Evolutionary conservation across 2,888 invertebrate genomes (phyloP).

Genomic region (Acanthopleura granulata): DNA sequence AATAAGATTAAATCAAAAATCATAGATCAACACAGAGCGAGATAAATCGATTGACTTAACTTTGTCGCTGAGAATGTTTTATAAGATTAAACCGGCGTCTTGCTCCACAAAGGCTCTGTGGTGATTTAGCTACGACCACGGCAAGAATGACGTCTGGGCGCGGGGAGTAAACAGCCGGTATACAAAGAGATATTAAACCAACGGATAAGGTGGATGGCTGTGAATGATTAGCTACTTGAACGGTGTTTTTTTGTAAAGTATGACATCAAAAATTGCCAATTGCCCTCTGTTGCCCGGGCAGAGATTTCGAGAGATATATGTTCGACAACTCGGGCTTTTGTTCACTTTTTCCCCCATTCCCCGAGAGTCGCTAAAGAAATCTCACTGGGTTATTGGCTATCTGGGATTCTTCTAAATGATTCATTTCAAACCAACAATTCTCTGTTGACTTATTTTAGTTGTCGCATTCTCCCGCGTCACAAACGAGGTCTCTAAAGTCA

Average conservation of each 20-base stretch:
- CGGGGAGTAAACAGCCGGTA: no score
- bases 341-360: not conserved
- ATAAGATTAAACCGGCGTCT: no score
- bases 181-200: not conserved
- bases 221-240: slow-evolving; percentile 2
- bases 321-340: not conserved
- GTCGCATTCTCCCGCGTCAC: not conserved
- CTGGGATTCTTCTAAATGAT: slow-evolving; percentile 1
- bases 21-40: no score
- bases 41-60: no score
- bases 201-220: not conserved
- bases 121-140: no score
- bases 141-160: no score
- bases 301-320: not conserved
- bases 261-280: slow-evolving; percentile 8
- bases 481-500: not conserved
- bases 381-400: not conserved
- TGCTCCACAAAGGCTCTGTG: no score
- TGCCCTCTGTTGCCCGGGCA: not conserved
- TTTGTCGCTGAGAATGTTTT: no score
- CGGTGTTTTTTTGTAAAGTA: not conserved
- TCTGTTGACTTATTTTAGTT: not conserved
- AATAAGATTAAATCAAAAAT: no score
- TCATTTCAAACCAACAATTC: slow-evolving; percentile 8
- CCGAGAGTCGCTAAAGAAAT: not conserved